Conservation (phyloP, 2,797 vertebrate genomes). For the Euthynnus affinis region DNA sequence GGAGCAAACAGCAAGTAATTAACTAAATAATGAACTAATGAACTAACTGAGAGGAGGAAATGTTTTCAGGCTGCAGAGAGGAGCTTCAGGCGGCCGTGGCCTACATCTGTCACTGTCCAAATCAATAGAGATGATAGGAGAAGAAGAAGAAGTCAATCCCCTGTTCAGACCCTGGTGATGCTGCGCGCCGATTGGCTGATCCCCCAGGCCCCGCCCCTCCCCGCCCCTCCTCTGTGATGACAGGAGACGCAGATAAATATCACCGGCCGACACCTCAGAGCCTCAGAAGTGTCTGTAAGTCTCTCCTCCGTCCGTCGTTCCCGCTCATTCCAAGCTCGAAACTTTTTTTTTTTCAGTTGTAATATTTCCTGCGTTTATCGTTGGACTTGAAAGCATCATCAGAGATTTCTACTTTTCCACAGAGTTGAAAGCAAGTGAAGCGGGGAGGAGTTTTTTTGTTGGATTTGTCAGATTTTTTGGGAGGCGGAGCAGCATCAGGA, state of each 20-base stretch:
- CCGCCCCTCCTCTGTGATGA: not conserved
- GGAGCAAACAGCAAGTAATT: too few relatives aligned
- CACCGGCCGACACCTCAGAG: constrained; percentile 15
- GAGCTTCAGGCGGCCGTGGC: constrained; percentile 30
- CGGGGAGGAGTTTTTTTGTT: not conserved
- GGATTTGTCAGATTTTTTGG: not conserved
- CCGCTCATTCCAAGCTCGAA: too few relatives aligned
- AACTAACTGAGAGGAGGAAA: not conserved
- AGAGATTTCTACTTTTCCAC: not conserved
- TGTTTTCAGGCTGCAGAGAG: not conserved
- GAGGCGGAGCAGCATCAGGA: constrained; percentile 8
- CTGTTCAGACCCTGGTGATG: not conserved
- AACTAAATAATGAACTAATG: too few relatives aligned
- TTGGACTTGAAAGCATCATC: constrained; percentile 12
- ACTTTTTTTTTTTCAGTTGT: not conserved
- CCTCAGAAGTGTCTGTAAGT: constrained; percentile 3
- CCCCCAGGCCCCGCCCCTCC: constrained; percentile 53
- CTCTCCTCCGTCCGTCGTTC: not conserved
- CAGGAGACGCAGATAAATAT: constrained; percentile 72
- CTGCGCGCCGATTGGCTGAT: constrained; percentile 67
- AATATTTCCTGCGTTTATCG: not conserved
- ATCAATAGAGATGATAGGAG: constrained; percentile 66
- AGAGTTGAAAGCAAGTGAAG: not conserved
- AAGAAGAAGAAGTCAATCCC: constrained; percentile 36
- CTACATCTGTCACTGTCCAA: constrained; percentile 69